Percentiles rank a stretch among this genome's conserved stretches.
phyloP scores from a whole-genome alignment of 2,113 vertebrate species.

The Hassar affinis region DNA sequence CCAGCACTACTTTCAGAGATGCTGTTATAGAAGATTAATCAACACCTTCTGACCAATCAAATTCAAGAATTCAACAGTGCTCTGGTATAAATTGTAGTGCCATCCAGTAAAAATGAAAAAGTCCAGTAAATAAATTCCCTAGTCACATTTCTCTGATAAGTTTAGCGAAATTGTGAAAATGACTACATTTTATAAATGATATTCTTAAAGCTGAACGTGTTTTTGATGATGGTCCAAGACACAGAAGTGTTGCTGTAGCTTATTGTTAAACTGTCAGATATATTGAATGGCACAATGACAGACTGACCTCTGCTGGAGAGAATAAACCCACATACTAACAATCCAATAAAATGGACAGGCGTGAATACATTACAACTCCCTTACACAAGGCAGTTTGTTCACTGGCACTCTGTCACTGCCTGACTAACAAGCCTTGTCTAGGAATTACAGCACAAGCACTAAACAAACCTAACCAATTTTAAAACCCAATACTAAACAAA shows the following conservation, averaged over 20 bases:
- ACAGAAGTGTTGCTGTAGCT: background rate
- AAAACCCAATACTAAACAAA: background rate
- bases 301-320: constrained; percentile 54
- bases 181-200: background rate
- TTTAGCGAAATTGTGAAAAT: background rate
- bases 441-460: background rate
- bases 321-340: constrained; percentile 23
- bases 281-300: constrained; percentile 40
- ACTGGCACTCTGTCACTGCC: background rate
- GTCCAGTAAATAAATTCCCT: background rate
- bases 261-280: constrained; percentile 1
- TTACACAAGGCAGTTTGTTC: constrained; percentile 8
- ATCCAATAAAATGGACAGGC: constrained; percentile 18
- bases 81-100: background rate
- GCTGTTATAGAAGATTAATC: background rate
- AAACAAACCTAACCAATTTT: background rate
- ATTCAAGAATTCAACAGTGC: background rate
- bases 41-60: background rate
- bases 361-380: background rate
- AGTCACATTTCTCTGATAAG: background rate
- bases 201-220: background rate
- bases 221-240: background rate
- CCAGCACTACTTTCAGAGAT: background rate
- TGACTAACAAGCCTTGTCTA: background rate
- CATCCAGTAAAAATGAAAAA: background rate